Percentiles rank a stretch among this genome's conserved stretches.
These are phyloP conservation scores for Propithecus perrieri DNA, from an alignment of 2,797 vertebrate species.

Conservation along the genomic window DNA sequence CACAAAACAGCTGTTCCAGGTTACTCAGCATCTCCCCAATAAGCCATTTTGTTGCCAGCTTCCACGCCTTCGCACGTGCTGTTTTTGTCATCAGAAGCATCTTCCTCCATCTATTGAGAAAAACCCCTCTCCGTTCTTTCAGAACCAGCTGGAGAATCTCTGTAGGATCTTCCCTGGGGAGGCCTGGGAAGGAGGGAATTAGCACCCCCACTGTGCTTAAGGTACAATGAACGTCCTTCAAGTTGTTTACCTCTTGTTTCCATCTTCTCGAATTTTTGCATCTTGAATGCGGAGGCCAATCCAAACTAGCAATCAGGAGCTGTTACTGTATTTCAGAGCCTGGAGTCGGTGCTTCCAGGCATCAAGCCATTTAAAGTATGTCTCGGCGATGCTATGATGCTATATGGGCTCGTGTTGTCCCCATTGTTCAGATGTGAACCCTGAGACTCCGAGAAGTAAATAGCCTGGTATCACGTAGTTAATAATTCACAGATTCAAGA, in stretches of 20 bases:
- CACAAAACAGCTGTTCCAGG: background rate
- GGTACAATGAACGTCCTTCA: background rate
- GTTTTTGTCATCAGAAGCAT: background rate
- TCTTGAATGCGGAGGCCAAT: background rate
- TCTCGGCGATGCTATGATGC: accelerated
- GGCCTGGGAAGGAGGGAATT: background rate
- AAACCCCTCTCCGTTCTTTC: background rate
- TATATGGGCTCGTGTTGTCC: accelerated
- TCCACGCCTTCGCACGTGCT: background rate
- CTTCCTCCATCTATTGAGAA: background rate
- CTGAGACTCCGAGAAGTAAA: background rate
- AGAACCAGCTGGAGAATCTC: background rate
- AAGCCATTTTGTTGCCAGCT: background rate
- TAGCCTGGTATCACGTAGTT: background rate
- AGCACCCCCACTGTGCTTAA: accelerated
- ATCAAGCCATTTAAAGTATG: accelerated
- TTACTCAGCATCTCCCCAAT: background rate
- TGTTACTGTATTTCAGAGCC: background rate
- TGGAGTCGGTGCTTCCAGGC: background rate
- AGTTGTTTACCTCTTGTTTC: background rate
- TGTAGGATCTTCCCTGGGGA: background rate
- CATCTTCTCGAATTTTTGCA: background rate
- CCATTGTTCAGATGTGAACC: background rate
- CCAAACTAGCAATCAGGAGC: background rate
- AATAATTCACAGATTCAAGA: background rate